Evolutionary conservation across 2,888 invertebrate species (phyloP).

Genomic region (Drosophila kuntzei): DNA sequence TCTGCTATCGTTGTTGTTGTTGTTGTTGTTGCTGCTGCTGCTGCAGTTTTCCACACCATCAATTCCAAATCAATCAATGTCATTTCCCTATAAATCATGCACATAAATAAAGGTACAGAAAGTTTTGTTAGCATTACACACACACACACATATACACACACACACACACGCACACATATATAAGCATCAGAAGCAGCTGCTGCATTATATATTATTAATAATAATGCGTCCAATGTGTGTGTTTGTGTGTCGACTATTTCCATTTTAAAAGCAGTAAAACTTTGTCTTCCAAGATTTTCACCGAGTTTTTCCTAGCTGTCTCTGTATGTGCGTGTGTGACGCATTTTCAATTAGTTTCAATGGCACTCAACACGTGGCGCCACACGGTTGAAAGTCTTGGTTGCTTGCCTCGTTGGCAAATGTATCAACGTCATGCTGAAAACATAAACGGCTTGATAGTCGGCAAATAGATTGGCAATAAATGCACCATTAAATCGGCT

Average conservation of each 20-base stretch:
- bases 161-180: constrained; percentile 28
- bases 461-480: constrained; percentile 74
- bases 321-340: constrained; percentile 33
- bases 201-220: constrained; percentile 75
- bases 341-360: constrained; percentile 78
- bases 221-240: constrained; percentile 43
- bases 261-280: constrained; percentile 68
- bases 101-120: constrained; percentile 69
- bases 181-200: constrained; percentile 59
- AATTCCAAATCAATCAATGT: constrained; percentile 77
- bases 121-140: constrained; percentile 37
- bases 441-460: constrained; percentile 43
- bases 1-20: background rate
- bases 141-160: constrained; percentile 18
- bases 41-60: constrained; percentile 73
- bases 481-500: constrained; percentile 74
- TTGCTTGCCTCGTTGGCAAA: constrained; percentile 41
- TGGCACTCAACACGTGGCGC: constrained; percentile 69
- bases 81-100: constrained; percentile 76
- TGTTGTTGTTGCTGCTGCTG: constrained; percentile 11
- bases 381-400: constrained; percentile 27
- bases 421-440: constrained; percentile 65
- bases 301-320: constrained; percentile 29
- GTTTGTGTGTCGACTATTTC: constrained; percentile 45
- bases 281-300: constrained; percentile 66